Percentiles rank a stretch among this genome's conserved stretches.
These are phyloP conservation scores for Lithophane socia DNA, from an alignment of 2,888 invertebrate genomes.

Conservation along the genomic window DNA sequence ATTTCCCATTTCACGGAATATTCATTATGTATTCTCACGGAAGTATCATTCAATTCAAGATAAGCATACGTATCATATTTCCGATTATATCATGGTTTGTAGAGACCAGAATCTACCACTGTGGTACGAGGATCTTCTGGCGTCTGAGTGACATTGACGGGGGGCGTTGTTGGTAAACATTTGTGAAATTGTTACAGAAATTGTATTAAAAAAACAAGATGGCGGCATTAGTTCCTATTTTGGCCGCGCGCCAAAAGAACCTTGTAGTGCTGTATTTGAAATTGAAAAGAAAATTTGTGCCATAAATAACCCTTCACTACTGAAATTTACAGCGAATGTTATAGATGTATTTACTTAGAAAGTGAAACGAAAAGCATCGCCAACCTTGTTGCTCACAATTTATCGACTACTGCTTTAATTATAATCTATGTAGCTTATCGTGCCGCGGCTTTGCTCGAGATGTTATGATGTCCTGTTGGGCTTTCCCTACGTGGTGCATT, in stretches of 20 bases:
- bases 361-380: constrained; percentile 66
- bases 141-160: background rate
- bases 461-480: constrained; percentile 62
- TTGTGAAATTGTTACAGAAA: too few relatives aligned
- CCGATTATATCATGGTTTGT: constrained; percentile 26
- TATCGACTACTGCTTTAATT: constrained; percentile 68
- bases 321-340: constrained; percentile 54
- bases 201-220: background rate
- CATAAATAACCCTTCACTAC: constrained; percentile 50
- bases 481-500: constrained; percentile 50
- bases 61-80: constrained; percentile 38
- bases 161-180: background rate
- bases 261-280: background rate
- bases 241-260: background rate
- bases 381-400: constrained; percentile 59
- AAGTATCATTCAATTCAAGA: constrained; percentile 34
- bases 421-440: constrained; percentile 66
- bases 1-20: constrained; percentile 50
- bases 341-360: constrained; percentile 64
- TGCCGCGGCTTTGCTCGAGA: constrained; percentile 50
- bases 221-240: too few relatives aligned
- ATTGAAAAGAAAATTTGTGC: constrained; percentile 40
- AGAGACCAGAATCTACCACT: background rate
- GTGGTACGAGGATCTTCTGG: background rate
- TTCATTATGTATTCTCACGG: constrained; percentile 48